Evolutionary conservation across 2,113 vertebrate genomes (phyloP).

Genomic region (Egretta garzetta): DNA sequence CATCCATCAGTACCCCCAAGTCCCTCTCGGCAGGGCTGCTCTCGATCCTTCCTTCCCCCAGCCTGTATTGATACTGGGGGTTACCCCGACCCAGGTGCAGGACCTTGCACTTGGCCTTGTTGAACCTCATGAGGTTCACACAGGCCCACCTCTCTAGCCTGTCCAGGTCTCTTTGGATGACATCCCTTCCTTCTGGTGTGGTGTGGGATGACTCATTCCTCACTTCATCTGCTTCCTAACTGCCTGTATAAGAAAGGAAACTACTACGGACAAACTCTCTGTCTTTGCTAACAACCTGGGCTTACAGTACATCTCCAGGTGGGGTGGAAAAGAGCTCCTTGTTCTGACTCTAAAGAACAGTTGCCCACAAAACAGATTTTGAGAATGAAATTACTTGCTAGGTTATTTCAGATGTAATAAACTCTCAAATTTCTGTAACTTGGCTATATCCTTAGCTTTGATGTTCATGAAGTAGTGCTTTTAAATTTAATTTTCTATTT

Average conservation of each 20-base stretch:
- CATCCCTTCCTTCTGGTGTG: too few relatives aligned
- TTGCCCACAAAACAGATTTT: not conserved
- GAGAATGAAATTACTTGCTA: not conserved
- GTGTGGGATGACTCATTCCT: not conserved
- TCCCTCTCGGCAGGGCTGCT: too few relatives aligned
- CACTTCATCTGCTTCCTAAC: not conserved
- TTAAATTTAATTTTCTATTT: slow-evolving; percentile 7
- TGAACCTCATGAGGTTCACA: too few relatives aligned
- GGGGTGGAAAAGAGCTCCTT: not conserved
- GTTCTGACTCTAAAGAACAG: not conserved
- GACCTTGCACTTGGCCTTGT: too few relatives aligned
- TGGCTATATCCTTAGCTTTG: not conserved
- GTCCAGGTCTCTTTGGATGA: too few relatives aligned
- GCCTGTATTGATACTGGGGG: too few relatives aligned
- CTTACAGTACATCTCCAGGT: not conserved
- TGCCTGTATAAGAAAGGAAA: not conserved
- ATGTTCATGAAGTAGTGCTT: not conserved
- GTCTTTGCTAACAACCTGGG: not conserved
- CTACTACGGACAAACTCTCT: not conserved
- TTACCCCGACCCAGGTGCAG: too few relatives aligned
- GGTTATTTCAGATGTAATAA: not conserved
- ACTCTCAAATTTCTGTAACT: not conserved
- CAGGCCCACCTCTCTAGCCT: too few relatives aligned
- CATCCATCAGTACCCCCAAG: too few relatives aligned
- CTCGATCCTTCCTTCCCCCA: too few relatives aligned